Conservation (phyloP, 1,140 invertebrate species). For the Chironomus tepperi region DNA sequence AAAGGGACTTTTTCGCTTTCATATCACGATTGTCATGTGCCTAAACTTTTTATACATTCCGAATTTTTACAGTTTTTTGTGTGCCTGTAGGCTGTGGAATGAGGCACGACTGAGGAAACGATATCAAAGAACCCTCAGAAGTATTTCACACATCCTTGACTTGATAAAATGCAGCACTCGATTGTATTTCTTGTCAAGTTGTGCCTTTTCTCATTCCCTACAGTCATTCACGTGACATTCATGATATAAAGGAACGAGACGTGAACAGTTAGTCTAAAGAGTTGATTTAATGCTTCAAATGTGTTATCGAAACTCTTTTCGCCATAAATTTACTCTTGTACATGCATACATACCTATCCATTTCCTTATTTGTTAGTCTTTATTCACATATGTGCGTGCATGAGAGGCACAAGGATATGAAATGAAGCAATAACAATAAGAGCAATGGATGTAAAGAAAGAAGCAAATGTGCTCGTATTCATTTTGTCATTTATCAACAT, state of each 20-base stretch:
- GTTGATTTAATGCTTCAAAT: slow-evolving; percentile 8
- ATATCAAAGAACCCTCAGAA: background rate
- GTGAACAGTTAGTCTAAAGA: background rate
- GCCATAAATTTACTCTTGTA: slow-evolving; percentile 15
- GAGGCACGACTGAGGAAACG: too few relatives aligned
- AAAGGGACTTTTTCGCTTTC: slow-evolving; percentile 5
- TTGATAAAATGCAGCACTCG: background rate
- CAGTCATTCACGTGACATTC: background rate
- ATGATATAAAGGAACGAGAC: background rate
- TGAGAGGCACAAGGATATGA: too few relatives aligned
- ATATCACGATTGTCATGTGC: slow-evolving; percentile 12
- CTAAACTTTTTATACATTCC: background rate
- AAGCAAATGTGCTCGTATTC: background rate
- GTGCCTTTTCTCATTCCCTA: too few relatives aligned
- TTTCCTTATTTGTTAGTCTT: too few relatives aligned
- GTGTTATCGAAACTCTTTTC: slow-evolving; percentile 3
- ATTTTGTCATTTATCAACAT: background rate
- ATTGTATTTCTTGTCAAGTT: background rate
- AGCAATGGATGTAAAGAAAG: background rate
- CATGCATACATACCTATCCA: background rate
- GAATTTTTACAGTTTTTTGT: background rate
- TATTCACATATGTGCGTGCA: too few relatives aligned
- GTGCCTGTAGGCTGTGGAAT: too few relatives aligned
- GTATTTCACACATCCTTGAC: background rate
- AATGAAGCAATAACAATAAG: too few relatives aligned